phyloP scores from a whole-genome alignment of 2,888 invertebrate genomes.

The Pristionchus fissidentatus region DNA sequence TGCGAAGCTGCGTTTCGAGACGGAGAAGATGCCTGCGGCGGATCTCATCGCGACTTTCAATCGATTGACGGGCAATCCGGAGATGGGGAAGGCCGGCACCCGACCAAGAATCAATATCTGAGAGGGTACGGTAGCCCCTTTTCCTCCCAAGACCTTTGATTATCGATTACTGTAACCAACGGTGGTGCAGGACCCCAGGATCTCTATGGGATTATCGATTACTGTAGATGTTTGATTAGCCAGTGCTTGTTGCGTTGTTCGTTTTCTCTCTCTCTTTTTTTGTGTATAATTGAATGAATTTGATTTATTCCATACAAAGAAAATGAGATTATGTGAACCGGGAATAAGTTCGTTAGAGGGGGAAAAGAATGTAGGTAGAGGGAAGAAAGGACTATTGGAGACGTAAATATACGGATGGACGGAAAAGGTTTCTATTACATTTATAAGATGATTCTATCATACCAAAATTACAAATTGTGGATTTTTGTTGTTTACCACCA shows the following conservation, averaged over 20 bases:
- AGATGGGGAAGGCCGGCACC: conserved; percentile 70
- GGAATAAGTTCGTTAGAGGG: too few species aligned
- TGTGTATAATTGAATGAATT: background rate
- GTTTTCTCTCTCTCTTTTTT: background rate
- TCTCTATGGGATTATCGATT: background rate
- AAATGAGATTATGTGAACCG: too few species aligned
- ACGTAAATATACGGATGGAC: too few species aligned
- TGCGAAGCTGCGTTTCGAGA: conserved; percentile 68
- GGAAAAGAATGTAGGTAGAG: too few species aligned
- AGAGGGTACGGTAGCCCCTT: conserved; percentile 21
- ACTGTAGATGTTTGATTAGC: background rate
- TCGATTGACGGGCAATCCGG: conserved; percentile 69
- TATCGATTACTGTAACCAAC: conserved; percentile 18
- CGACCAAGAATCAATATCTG: conserved; percentile 61
- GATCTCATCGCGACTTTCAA: conserved; percentile 70
- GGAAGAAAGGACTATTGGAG: background rate
- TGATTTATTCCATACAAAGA: too few species aligned
- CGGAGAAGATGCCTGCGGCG: conserved; percentile 69
- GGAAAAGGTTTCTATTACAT: too few species aligned
- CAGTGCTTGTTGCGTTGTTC: background rate
- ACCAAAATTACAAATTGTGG: too few species aligned
- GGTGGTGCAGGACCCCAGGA: background rate
- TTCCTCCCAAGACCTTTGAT: too few species aligned
- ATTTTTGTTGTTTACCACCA: too few species aligned
- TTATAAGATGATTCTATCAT: too few species aligned